A percentile compares a stretch with the other conserved stretches of the same genome.
Evolutionary conservation across 2,797 vertebrate genomes (phyloP).

Genomic region (Masticophis lateralis): DNA sequence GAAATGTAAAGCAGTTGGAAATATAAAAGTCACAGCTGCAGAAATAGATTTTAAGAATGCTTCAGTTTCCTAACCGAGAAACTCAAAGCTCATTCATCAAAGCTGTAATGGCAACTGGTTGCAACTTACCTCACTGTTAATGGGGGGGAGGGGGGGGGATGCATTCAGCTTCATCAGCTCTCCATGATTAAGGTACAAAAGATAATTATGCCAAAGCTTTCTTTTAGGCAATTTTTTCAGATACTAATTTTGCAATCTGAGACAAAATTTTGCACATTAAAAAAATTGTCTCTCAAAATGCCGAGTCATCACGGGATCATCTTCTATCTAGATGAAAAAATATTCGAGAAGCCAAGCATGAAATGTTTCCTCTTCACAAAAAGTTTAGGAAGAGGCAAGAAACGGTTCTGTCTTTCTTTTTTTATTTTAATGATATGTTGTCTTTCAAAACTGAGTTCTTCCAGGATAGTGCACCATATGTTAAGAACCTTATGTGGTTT

Average conservation of each 20-base stretch:
- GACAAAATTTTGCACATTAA: not conserved
- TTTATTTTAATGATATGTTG: not conserved
- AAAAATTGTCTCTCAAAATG: not conserved
- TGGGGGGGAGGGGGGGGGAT: too few relatives aligned
- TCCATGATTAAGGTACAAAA: not conserved
- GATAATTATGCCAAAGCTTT: not conserved
- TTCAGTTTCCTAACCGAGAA: not conserved
- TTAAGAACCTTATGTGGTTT: not conserved
- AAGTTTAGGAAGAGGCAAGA: not conserved
- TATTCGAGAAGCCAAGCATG: not conserved
- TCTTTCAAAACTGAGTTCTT: not conserved
- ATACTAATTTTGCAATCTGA: too few relatives aligned
- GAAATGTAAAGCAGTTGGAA: slow-evolving; percentile 13
- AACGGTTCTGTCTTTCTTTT: not conserved
- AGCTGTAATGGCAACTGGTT: not conserved
- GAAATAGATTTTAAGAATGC: not conserved
- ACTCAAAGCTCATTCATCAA: not conserved
- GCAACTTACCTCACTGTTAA: not conserved
- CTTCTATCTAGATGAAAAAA: not conserved
- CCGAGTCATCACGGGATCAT: not conserved
- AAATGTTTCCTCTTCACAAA: not conserved
- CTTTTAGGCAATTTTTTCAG: not conserved
- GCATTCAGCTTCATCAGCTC: not conserved
- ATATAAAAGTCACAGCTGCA: slow-evolving; percentile 12
- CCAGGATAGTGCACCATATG: not conserved